Evolutionary conservation across 2,797 vertebrate species (phyloP), one percentile per base, ranked within the genome.

Genomic region (Mastacembelus armatus): DNA sequence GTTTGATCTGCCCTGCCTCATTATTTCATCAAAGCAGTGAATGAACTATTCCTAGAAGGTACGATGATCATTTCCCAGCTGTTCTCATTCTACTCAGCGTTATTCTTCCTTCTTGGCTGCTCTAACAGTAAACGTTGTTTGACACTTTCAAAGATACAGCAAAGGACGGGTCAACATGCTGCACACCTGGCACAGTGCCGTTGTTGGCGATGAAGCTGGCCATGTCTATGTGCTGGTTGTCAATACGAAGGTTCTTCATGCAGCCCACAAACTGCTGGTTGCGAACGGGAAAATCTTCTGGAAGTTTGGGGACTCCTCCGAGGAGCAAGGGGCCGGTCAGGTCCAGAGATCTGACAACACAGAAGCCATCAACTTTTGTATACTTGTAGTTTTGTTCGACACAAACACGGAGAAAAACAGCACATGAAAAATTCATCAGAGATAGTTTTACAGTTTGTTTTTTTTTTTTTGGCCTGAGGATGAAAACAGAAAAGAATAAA

Each of bases 151-250:
- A 33, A 78, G 40, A 58, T 36, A 45, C 9, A 19, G 38, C 65
- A n/a, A 30, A 18, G 7, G 19, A n/a, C n/a, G n/a, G n/a, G 40
- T 40, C 21, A 40, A 48, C 59, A n/a, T 5, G 2, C 51, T 2
- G 21, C 57, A 7, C 64, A 98, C 97, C 97, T 33, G 96, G 94
- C 63, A 95, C 52, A 3, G 96, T 98, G 89, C 97, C 97, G 0
- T 98, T 98, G 91, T 98, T 98, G 51, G 96, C 97, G 16, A 97
- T 96, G 92, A 95, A 97, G 78, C 95, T 87, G 0, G 95, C 96
- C 96, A 98, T 95, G 91, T 98, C 96, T 3, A 97, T 68, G 0
- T 92, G 94, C 60, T 87, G 94, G 89, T 94, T 94, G 85, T 98
- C 96, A 2, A 98, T 92, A 4, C 92, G 94, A 71, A 98, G 92